Conservation (phyloP, 2,888 invertebrate species). For the Ethmia dodecea region DNA sequence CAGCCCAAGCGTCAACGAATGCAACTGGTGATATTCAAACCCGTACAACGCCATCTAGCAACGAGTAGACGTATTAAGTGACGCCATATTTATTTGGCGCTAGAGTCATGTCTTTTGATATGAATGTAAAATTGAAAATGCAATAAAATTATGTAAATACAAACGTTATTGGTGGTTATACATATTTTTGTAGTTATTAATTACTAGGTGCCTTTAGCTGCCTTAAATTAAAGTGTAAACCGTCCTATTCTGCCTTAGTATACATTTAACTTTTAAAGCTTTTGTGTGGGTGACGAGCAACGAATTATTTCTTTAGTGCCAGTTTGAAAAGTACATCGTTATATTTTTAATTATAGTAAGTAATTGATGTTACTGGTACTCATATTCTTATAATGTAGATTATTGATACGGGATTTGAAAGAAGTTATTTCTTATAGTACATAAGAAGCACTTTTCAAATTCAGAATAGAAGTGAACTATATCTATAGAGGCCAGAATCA, state of each 20-base stretch:
- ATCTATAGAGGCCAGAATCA: background rate
- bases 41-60: constrained; percentile 50
- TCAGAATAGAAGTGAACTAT: background rate
- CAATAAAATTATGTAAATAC: constrained; percentile 12
- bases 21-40: constrained; percentile 23
- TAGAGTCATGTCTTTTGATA: constrained; percentile 1
- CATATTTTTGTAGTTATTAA: constrained; percentile 10
- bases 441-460: background rate
- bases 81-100: constrained; percentile 4
- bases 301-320: constrained; percentile 62
- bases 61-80: constrained; percentile 34
- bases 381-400: background rate
- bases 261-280: constrained; percentile 23
- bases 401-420: too few species aligned
- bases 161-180: constrained; percentile 14
- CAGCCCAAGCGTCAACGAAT: constrained; percentile 31
- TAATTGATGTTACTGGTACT: constrained; percentile 20
- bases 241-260: constrained; percentile 64
- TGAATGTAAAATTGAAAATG: constrained; percentile 11
- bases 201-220: constrained; percentile 59
- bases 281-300: constrained; percentile 52
- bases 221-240: constrained; percentile 57
- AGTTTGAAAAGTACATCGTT: constrained; percentile 54
- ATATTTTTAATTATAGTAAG: constrained; percentile 23
- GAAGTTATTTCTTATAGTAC: too few species aligned